Conservation (phyloP, 2,797 vertebrate species). For the Smutsia gigantea region DNA sequence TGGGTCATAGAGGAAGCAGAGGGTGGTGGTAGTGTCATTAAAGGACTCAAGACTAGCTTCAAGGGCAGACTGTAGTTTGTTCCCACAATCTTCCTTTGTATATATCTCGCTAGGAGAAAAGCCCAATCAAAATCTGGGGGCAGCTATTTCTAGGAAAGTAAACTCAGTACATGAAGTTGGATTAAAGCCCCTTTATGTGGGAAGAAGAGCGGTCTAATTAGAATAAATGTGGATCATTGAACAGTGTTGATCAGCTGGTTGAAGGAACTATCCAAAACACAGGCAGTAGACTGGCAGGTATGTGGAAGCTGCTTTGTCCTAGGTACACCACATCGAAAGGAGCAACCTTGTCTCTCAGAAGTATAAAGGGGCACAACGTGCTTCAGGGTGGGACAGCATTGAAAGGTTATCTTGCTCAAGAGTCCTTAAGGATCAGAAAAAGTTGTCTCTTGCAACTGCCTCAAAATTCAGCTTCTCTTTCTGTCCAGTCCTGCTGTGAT, state of each 20-base stretch:
- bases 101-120: background rate
- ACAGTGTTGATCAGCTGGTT: no score
- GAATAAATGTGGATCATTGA: no score
- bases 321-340: background rate
- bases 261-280: background rate
- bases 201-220: no score
- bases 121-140: background rate
- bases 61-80: background rate
- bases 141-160: background rate
- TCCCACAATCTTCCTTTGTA: background rate
- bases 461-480: background rate
- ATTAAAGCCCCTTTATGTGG: no score
- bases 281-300: background rate
- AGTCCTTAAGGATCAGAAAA: background rate
- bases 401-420: background rate
- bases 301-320: background rate
- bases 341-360: background rate
- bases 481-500: background rate
- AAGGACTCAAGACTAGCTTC: background rate
- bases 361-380: background rate
- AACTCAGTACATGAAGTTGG: background rate
- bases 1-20: background rate
- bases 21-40: background rate
- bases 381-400: background rate
- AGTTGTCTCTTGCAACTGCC: background rate